Percentiles rank a stretch among this genome's conserved stretches.
These are phyloP conservation scores for Cosmia trapezina DNA, from an alignment of 2,888 invertebrate species.

Conservation along the genomic window DNA sequence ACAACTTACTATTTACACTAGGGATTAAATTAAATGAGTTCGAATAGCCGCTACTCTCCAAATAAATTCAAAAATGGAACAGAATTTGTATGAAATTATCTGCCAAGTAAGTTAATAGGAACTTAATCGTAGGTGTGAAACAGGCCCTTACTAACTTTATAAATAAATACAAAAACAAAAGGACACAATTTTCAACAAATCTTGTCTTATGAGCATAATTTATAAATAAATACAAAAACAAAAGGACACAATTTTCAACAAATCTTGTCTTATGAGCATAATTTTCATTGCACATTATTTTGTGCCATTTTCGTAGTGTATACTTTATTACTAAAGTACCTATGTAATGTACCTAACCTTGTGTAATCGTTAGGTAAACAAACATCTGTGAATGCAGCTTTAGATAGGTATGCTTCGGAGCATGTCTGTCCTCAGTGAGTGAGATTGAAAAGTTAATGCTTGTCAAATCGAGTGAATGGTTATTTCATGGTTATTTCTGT, in stretches of 20 bases:
- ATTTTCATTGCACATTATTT: too few relatives aligned
- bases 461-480: constrained; percentile 28
- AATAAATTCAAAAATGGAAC: too few relatives aligned
- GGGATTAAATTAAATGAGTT: too few relatives aligned
- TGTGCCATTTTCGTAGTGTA: too few relatives aligned
- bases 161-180: not conserved
- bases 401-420: constrained; percentile 13
- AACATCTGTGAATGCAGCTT: not conserved
- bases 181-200: not conserved
- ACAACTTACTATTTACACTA: too few relatives aligned
- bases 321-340: not conserved
- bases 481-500: constrained; percentile 20
- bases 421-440: constrained; percentile 11
- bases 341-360: not conserved
- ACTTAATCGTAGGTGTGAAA: too few relatives aligned
- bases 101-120: too few relatives aligned
- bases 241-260: not conserved
- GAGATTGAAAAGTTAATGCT: constrained; percentile 53
- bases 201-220: not conserved
- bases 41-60: too few relatives aligned
- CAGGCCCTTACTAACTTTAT: not conserved
- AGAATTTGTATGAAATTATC: too few relatives aligned
- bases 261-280: not conserved
- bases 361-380: too few relatives aligned
- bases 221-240: not conserved